Base-by-base conservation (phyloP, 1,140 invertebrate species). In the Drosophila equinoxialis region DNA sequence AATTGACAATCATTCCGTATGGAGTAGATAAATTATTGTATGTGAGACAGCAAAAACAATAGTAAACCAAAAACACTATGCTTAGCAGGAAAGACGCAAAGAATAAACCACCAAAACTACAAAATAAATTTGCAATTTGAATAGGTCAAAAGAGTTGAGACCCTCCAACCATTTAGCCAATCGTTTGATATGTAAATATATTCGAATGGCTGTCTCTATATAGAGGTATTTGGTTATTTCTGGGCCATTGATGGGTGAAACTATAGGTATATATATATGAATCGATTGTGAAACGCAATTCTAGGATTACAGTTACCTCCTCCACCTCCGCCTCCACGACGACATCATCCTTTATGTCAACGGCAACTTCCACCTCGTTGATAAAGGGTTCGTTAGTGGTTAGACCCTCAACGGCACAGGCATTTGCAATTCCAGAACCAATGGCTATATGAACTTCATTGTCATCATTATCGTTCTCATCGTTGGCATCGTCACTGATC, bases 251-350 rank as follows among this genome's bases (percentile, higher is more conserved):
- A 74, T 68, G 48, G 48, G 48, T 58, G 45, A 62, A 69, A 69
- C 45, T 67, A 69, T n/a, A n/a, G n/a, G n/a, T n/a, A n/a, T 11
- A 54, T 37, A 41, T 74, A 57, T 17, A n/a, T n/a, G n/a, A n/a
- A n/a, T n/a, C n/a, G n/a, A n/a, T n/a, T n/a, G n/a, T n/a, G n/a
- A n/a, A n/a, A n/a, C n/a, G n/a, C n/a, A n/a, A n/a, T n/a, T n/a
- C n/a, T n/a, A n/a, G n/a, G n/a, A n/a, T 48, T 57, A 39, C 17
- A n/a, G 63, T 86, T 86, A 86, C 83, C 83, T 86, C 83, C 79
- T 86, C 83, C 26, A 39, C 55, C 11, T 76, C 72, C 66, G 41
- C 8, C 35, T 62, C 13, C 5, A 26, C 37, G 8, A 20, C 20
- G 0, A 26, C 35, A 4, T 59, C n/a, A 7, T 30, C 30, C 30